Percentiles rank a stretch among this genome's conserved stretches.
These are phyloP conservation scores for Galerucella nymphaeae DNA, from an alignment of 2,888 invertebrate species.

Conservation along the genomic window DNA sequence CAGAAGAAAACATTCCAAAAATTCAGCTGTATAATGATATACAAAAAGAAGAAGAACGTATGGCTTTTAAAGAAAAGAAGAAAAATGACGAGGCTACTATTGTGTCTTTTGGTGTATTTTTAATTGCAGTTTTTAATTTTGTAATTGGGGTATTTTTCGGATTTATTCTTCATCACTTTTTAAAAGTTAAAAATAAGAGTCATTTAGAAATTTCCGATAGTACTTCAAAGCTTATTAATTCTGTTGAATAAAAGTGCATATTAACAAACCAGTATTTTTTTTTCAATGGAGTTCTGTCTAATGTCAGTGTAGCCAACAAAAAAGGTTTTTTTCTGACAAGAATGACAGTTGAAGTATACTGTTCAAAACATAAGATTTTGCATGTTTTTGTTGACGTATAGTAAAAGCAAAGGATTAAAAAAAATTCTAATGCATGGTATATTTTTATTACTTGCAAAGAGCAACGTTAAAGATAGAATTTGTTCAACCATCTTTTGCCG, in stretches of 20 bases:
- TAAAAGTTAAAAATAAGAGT: background rate
- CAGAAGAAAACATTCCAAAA: background rate
- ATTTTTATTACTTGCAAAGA: too few species aligned
- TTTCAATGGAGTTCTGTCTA: too few species aligned
- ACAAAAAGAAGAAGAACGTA: background rate
- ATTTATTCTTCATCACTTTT: constrained; percentile 3
- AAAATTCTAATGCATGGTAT: too few species aligned
- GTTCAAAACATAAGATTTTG: too few species aligned
- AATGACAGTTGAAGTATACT: too few species aligned
- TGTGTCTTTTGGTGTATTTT: background rate
- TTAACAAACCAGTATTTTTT: background rate
- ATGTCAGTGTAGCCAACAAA: too few species aligned
- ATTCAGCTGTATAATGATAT: background rate
- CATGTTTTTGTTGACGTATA: too few species aligned
- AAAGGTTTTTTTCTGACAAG: too few species aligned
- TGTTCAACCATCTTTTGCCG: too few species aligned
- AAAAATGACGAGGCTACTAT: background rate
- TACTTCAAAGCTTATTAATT: constrained; percentile 6
- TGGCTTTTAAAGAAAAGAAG: background rate
- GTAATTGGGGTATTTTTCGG: constrained; percentile 9
- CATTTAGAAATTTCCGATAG: constrained; percentile 8
- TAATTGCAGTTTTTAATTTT: constrained; percentile 1
- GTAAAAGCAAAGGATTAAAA: too few species aligned
- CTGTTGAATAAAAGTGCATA: background rate
- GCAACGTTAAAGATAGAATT: too few species aligned